phyloP scores from a whole-genome alignment of 1,140 invertebrate species.

The Drosophila subpulchrella region DNA sequence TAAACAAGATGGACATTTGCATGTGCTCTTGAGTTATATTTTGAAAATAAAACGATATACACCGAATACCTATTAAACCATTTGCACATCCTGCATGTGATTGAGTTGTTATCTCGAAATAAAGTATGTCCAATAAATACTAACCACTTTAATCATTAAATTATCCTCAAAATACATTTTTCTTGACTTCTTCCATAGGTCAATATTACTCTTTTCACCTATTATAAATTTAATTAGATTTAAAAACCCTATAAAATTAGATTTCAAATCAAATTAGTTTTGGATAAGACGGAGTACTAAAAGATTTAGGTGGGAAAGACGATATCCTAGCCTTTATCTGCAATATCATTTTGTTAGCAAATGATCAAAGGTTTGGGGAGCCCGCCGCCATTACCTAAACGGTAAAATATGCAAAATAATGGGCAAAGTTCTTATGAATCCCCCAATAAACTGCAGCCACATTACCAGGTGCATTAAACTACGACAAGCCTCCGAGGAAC shows the following conservation, averaged over 20 bases:
- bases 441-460: slow-evolving; percentile 22
- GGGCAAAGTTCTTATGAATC: slow-evolving; percentile 15
- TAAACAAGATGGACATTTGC: slow-evolving; percentile 28
- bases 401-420: slow-evolving; percentile 40
- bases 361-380: slow-evolving; percentile 1
- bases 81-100: background rate
- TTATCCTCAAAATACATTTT: too few relatives aligned
- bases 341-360: slow-evolving; percentile 4
- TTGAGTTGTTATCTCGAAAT: background rate
- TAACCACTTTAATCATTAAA: too few relatives aligned
- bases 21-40: background rate
- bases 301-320: background rate
- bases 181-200: too few relatives aligned
- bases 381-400: slow-evolving; percentile 28
- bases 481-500: slow-evolving; percentile 19
- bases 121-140: too few relatives aligned
- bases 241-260: background rate
- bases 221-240: too few relatives aligned
- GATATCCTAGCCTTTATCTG: background rate
- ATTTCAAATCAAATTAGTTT: too few relatives aligned
- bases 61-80: background rate
- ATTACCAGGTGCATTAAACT: slow-evolving; percentile 41
- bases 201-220: too few relatives aligned
- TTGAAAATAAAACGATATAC: too few relatives aligned
- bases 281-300: background rate